Evolutionary conservation across 2,113 vertebrate genomes (phyloP), one percentile per base, ranked within the genome.

Genomic region (Chiloscyllium plagiosum): DNA sequence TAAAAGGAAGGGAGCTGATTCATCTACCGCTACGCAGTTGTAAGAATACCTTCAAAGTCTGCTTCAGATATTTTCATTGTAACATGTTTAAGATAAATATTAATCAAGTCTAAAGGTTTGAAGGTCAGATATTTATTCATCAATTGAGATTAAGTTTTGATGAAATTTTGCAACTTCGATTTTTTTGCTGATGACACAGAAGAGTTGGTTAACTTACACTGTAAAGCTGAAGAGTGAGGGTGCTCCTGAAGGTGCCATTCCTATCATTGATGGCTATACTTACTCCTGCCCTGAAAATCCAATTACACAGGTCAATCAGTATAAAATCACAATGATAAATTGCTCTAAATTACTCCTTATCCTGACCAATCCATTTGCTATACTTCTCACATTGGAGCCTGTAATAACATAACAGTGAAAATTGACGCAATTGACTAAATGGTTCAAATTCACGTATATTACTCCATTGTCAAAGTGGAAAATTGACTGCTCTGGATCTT

Each of bases 201-300:
- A 33, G 24, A 72, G 56, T 95, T 26, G 29, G 69, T 47, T 33
- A 56, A 76, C 97, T 97, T 97, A 98, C 97, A 96, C 96, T n/a
- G 96, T 96, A 98, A 13, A 98, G 96, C 83, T 96, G 95, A 96
- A 98, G 97, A 97, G 96, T 97, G 92, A 97, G 97, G 24, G 97
- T 98, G 96, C 97, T 98, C 96, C 98, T 96, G 97, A 98, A 98
- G 96, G 97, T 98, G 2, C 97, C 98, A 56, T 98, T 98, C 94
- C 97, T 97, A 96, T 98, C 97, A 96, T 96, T 97, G 96, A 97
- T 78, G 95, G 97, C 97, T 96, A 97, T 97, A 93, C 97, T 97
- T 86, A 97, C 97, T 33, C 96, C 94, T 83, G 97, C 97, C 96
- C 97, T 98, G 94, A 52, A 5, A 95, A 95, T 95, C 24, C 37